Evolutionary conservation across 2,888 invertebrate species (phyloP).

Genomic region (Ametastegia equiseti): DNA sequence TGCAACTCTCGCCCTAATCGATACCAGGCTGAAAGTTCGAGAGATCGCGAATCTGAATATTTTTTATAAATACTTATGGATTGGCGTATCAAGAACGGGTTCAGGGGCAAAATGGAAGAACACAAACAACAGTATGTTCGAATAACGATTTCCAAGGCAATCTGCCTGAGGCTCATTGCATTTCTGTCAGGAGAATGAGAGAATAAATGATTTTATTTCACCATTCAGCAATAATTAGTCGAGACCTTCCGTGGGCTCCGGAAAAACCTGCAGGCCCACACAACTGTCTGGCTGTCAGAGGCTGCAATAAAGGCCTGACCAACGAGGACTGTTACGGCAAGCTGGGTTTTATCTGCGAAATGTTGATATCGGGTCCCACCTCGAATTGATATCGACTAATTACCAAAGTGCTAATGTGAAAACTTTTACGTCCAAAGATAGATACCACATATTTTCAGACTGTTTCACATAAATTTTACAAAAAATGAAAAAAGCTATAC

Average conservation of each 20-base stretch:
- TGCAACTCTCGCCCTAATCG: neutral
- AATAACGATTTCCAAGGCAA: too few relatives aligned
- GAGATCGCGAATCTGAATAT: too few relatives aligned
- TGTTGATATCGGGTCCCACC: neutral
- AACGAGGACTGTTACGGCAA: neutral
- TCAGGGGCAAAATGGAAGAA: too few relatives aligned
- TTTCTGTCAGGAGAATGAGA: neutral
- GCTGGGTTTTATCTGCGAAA: slow-evolving; percentile 18
- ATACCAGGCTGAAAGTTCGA: too few relatives aligned
- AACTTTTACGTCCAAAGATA: neutral
- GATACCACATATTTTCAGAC: too few relatives aligned
- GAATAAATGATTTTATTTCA: neutral
- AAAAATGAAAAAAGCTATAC: neutral
- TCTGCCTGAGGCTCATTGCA: too few relatives aligned
- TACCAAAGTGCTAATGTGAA: neutral
- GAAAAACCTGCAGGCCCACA: neutral
- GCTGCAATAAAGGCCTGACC: slow-evolving; percentile 1
- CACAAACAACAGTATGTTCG: too few relatives aligned
- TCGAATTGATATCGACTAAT: neutral
- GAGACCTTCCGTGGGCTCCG: slow-evolving; percentile 9
- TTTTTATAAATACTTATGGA: too few relatives aligned
- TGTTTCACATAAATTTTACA: too few relatives aligned
- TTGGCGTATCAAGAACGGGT: too few relatives aligned
- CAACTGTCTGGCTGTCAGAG: slow-evolving; percentile 10
- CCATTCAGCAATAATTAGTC: neutral